Conservation (phyloP, 2,797 vertebrate species). For the Botia almorhae region DNA sequence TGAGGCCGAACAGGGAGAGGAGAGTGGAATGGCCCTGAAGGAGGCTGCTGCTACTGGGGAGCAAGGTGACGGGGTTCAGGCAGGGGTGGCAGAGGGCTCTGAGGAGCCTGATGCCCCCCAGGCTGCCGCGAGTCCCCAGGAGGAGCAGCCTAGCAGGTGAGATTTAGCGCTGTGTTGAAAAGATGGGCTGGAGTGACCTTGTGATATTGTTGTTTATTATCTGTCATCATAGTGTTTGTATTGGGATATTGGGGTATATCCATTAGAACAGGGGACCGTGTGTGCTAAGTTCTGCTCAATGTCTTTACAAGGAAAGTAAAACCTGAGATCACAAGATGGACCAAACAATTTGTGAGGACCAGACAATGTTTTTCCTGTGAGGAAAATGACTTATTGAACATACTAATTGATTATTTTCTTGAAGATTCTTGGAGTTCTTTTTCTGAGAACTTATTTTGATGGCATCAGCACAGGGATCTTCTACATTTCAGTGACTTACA, state of each 20-base stretch:
- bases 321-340: too few species aligned
- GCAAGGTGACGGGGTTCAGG: slow-evolving; percentile 59
- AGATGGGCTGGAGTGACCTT: not conserved
- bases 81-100: slow-evolving; percentile 58
- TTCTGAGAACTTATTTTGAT: too few species aligned
- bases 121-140: slow-evolving; percentile 62
- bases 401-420: too few species aligned
- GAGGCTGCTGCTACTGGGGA: slow-evolving; percentile 63
- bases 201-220: not conserved
- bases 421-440: too few species aligned
- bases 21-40: slow-evolving; percentile 44
- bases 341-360: too few species aligned
- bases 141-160: slow-evolving; percentile 75
- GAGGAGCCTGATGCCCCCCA: slow-evolving; percentile 61
- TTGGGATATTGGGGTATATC: not conserved
- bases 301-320: too few species aligned
- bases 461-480: too few species aligned
- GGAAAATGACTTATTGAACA: too few species aligned
- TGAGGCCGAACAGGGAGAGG: slow-evolving; percentile 59
- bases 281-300: too few species aligned
- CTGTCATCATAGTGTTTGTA: not conserved
- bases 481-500: too few species aligned
- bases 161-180: slow-evolving; percentile 48
- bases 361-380: too few species aligned
- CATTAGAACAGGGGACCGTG: too few species aligned